Evolutionary conservation across 2,113 vertebrate genomes (phyloP).

Genomic region (Pristiophorus japonicus): DNA sequence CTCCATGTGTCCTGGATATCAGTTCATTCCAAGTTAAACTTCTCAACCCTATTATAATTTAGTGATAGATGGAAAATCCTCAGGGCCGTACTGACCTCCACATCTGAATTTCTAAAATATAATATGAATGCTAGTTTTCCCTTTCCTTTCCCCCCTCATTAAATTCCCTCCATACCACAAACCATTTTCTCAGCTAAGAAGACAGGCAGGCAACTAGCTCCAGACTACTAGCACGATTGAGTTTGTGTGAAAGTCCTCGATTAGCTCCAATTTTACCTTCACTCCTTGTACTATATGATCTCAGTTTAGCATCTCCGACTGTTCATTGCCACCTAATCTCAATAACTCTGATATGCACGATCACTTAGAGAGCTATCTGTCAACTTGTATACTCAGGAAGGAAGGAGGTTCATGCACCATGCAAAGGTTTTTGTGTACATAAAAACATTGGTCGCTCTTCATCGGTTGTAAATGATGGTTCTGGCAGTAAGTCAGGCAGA

Average conservation of each 20-base stretch:
- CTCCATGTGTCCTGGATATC: not conserved
- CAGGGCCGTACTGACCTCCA: not conserved
- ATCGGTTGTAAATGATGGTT: not conserved
- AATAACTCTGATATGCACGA: not conserved
- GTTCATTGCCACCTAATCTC: not conserved
- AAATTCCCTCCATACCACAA: not conserved
- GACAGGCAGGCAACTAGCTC: not conserved
- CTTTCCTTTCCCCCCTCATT: not conserved
- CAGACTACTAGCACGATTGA: not conserved
- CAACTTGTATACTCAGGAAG: not conserved
- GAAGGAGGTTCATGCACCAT: not conserved
- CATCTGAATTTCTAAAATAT: conserved; percentile 10
- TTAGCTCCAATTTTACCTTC: not conserved
- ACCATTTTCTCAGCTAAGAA: not conserved
- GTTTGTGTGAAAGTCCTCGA: not conserved
- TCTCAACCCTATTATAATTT: not conserved
- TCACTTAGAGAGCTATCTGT: not conserved
- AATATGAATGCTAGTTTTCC: not conserved
- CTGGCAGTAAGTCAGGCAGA: not conserved
- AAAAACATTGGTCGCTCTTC: not conserved
- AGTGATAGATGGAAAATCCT: not conserved
- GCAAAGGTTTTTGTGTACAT: not conserved
- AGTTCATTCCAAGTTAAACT: not conserved
- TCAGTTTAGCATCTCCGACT: not conserved
- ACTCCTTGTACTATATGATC: not conserved